Conservation (phyloP, 2,797 vertebrate genomes). For the Parauchenoglanis ngamensis region DNA sequence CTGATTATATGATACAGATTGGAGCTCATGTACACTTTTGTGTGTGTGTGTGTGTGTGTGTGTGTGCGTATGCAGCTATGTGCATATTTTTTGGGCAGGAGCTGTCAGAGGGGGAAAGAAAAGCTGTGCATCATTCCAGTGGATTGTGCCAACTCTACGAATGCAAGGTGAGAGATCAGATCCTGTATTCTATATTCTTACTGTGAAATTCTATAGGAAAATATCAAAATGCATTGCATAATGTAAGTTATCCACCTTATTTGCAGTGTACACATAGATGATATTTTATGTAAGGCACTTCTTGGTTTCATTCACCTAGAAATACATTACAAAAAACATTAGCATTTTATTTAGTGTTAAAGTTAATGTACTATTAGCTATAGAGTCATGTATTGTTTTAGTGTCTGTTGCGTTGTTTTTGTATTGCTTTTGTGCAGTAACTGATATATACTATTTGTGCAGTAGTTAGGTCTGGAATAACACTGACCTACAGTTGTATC, state of each 20-base stretch:
- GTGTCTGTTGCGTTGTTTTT: neutral
- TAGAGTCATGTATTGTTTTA: neutral
- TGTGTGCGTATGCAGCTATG: slow-evolving; percentile 72
- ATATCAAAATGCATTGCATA: neutral
- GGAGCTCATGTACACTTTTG: neutral
- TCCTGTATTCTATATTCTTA: neutral
- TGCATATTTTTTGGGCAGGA: slow-evolving; percentile 86
- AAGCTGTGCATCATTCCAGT: slow-evolving; percentile 83
- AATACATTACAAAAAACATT: neutral
- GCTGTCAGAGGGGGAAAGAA: slow-evolving; percentile 87
- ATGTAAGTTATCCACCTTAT: neutral
- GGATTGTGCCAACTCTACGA: slow-evolving; percentile 88
- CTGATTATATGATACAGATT: neutral
- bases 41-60: slow-evolving; percentile 50
- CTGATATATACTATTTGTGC: neutral
- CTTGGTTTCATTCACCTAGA: neutral
- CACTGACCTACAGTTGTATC: neutral
- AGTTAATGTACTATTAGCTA: neutral
- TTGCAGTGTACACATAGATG: neutral
- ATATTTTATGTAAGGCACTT: neutral
- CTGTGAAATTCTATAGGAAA: neutral
- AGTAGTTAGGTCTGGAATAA: neutral
- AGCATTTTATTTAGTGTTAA: neutral
- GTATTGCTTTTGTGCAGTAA: neutral
- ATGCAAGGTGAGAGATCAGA: slow-evolving; percentile 83